These are phyloP conservation scores for Trichoplusia ni DNA, from an alignment of 1,140 invertebrate genomes.

Conservation along the genomic window DNA sequence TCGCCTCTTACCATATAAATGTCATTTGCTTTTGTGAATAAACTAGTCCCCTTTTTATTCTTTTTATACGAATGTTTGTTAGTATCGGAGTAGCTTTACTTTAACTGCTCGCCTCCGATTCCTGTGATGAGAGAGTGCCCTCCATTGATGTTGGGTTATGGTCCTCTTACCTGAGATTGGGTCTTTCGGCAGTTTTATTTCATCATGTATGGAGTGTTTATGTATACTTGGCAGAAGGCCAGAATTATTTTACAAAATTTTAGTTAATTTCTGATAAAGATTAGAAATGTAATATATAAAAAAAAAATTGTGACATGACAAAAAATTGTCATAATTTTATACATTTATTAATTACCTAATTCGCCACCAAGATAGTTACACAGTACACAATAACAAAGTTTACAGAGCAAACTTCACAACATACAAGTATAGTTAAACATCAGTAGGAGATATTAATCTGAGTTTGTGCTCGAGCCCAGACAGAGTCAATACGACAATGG, in stretches of 20 bases:
- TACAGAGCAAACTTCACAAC: not conserved
- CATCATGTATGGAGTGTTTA: no score
- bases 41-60: constrained; percentile 32
- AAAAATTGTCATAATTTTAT: no score
- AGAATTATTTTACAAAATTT: no score
- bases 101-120: constrained; percentile 24
- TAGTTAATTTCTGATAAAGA: no score
- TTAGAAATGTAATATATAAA: no score
- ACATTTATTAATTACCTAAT: no score
- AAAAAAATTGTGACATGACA: no score
- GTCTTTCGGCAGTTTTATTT: no score
- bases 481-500: constrained; percentile 1
- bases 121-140: constrained; percentile 1
- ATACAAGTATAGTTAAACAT: constrained; percentile 3
- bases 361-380: no score
- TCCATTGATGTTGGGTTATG: not conserved
- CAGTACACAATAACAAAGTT: no score
- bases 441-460: constrained; percentile 2
- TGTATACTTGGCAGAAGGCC: no score
- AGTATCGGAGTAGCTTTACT: constrained; percentile 13
- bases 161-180: constrained; percentile 3
- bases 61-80: constrained; percentile 31
- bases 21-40: constrained; percentile 36
- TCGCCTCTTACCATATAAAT: constrained; percentile 38
- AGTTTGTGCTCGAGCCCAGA: not conserved